These are phyloP conservation scores for Dipus sagitta DNA, from an alignment of 2,797 vertebrate genomes.

Conservation along the genomic window DNA sequence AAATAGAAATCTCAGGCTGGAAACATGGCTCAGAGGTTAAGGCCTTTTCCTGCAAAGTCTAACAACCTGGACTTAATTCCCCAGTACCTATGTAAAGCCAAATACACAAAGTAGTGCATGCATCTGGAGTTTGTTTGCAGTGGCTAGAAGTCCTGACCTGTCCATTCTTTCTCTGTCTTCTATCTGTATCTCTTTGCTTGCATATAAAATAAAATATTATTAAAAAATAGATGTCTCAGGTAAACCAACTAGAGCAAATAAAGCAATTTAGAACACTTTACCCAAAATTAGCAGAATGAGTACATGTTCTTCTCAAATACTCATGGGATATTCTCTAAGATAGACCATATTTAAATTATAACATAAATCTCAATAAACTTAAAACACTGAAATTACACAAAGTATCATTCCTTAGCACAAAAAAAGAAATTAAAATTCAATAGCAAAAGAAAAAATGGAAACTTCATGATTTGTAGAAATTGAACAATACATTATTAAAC, in stretches of 20 bases:
- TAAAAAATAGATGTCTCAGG: too few relatives aligned
- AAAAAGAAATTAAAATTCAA: not conserved
- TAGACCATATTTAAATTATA: not conserved
- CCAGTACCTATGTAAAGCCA: too few relatives aligned
- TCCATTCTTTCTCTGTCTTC: too few relatives aligned
- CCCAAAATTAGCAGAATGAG: not conserved
- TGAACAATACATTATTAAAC: constrained; percentile 37
- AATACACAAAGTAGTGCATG: too few relatives aligned
- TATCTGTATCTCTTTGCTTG: too few relatives aligned
- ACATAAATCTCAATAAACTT: not conserved
- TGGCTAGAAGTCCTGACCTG: too few relatives aligned
- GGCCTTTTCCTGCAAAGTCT: too few relatives aligned
- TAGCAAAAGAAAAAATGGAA: not conserved
- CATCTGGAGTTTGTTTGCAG: too few relatives aligned
- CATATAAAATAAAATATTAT: too few relatives aligned
- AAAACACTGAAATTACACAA: not conserved
- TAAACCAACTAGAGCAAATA: not conserved
- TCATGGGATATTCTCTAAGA: not conserved
- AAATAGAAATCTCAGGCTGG: not conserved
- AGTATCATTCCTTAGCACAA: not conserved
- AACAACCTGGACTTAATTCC: too few relatives aligned
- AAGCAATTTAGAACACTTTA: not conserved
- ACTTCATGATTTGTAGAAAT: not conserved
- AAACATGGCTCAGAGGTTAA: too few relatives aligned
- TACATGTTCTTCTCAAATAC: not conserved